Evolutionary conservation across 1,140 invertebrate genomes (phyloP).

Genomic region (Anoplolepis gracilipes): DNA sequence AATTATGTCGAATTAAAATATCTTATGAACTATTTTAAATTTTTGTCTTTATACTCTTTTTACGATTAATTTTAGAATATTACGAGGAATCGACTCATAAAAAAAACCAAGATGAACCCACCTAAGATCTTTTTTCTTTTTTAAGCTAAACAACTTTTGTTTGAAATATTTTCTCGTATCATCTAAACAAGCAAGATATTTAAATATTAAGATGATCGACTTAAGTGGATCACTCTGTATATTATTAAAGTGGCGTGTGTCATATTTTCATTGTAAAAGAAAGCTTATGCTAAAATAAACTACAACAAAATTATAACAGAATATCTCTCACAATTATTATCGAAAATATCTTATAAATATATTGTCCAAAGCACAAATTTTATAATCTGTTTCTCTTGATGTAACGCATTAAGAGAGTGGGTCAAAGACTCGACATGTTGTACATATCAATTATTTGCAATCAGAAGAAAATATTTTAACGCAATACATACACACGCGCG

Average conservation of each 20-base stretch:
- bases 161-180: too few species aligned
- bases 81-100: too few species aligned
- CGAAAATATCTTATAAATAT: not conserved
- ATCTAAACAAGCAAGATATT: too few species aligned
- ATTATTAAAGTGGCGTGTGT: not conserved
- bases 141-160: too few species aligned
- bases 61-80: too few species aligned
- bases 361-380: conserved; percentile 2
- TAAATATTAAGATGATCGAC: too few species aligned
- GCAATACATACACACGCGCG: not conserved
- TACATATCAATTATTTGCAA: conserved; percentile 48
- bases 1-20: too few species aligned
- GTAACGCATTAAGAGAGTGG: conserved; percentile 63
- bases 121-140: too few species aligned
- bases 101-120: too few species aligned
- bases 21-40: too few species aligned
- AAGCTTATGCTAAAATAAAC: not conserved
- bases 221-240: too few species aligned
- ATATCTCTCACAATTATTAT: not conserved
- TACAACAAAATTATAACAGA: not conserved
- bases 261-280: not conserved
- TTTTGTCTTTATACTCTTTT: too few species aligned
- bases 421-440: conserved; percentile 50
- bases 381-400: conserved; percentile 44
- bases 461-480: conserved; percentile 46